phyloP scores from a whole-genome alignment of 2,113 vertebrate species.

The Tragelaphus strepsiceros region DNA sequence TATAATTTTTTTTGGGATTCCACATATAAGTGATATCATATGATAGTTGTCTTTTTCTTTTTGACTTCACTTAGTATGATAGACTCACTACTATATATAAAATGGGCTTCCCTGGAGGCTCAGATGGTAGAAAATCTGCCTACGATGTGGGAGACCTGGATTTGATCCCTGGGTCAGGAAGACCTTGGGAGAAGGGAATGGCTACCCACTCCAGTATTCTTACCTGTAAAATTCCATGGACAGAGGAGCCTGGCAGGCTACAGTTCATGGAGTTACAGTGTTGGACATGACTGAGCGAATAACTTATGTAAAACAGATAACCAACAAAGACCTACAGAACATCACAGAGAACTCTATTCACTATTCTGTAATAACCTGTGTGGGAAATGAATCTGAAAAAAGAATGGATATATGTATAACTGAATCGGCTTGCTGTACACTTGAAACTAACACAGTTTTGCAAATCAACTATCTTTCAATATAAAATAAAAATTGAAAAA shows the following conservation, averaged over 20 bases:
- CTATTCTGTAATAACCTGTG: neutral
- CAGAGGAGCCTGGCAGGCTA: neutral
- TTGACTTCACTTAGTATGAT: neutral
- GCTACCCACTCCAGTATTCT: neutral
- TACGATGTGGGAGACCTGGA: neutral
- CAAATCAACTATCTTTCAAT: neutral
- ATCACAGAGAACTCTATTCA: neutral
- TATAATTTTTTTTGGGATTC: neutral
- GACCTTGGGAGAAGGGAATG: neutral
- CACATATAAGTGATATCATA: neutral
- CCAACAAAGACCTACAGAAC: neutral
- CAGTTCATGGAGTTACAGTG: neutral
- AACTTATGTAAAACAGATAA: neutral
- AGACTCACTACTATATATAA: neutral
- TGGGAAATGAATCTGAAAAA: neutral
- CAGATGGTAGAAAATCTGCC: neutral
- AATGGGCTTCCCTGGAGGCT: neutral
- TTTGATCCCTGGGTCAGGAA: neutral
- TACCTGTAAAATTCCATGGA: neutral
- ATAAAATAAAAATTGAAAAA: neutral
- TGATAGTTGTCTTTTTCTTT: neutral
- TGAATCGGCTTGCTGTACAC: neutral
- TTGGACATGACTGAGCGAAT: neutral
- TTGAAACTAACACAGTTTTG: neutral
- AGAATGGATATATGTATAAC: neutral